Evolutionary conservation across 2,113 vertebrate species (phyloP).

Genomic region (Taurulus bubalis): DNA sequence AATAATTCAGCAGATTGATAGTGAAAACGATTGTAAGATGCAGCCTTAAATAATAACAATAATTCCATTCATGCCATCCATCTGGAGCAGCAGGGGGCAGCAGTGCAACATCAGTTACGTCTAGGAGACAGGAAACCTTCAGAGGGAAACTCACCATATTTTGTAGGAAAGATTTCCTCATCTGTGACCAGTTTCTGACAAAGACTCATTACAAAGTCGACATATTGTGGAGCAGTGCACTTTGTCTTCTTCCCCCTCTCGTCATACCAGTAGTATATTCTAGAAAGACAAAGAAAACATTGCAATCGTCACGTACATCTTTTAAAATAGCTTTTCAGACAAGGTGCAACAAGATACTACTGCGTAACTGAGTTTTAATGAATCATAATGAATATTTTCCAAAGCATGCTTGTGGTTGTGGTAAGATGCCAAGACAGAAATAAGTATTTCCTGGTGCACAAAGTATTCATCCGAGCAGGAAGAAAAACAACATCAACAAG

Average conservation of each 20-base stretch:
- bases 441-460: constrained; percentile 1
- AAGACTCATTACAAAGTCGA: constrained; percentile 98
- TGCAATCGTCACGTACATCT: neutral
- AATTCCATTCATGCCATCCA: neutral
- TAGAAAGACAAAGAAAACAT: constrained; percentile 63
- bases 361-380: constrained; percentile 2
- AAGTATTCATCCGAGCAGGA: neutral
- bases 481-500: neutral
- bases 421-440: neutral
- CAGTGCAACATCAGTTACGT: neutral
- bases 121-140: no score
- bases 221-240: constrained; percentile 98
- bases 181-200: constrained; percentile 99
- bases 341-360: neutral
- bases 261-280: constrained; percentile 99
- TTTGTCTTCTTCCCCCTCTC: constrained; percentile 99
- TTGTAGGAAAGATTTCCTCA: constrained; percentile 98
- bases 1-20: neutral
- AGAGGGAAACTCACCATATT: constrained; percentile 88
- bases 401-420: constrained; percentile 15
- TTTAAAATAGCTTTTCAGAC: neutral
- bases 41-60: neutral
- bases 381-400: constrained; percentile 9
- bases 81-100: constrained; percentile 65
- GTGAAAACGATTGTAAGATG: neutral